phyloP scores from a whole-genome alignment of 2,888 invertebrate species.

The Trisateles emortualis region DNA sequence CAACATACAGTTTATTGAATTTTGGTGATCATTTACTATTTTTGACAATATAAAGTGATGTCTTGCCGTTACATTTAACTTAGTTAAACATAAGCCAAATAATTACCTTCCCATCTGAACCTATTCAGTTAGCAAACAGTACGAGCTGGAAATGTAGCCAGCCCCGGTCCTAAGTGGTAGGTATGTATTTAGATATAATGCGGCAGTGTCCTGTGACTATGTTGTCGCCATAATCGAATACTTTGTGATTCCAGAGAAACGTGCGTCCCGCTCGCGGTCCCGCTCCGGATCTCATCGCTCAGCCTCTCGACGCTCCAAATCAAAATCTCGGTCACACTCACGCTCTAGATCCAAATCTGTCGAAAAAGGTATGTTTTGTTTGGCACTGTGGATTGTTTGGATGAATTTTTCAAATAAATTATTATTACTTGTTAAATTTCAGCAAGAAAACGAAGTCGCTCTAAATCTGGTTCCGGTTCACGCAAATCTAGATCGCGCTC shows the following conservation, averaged over 20 bases:
- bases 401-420: neutral
- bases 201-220: too few species aligned
- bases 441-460: slow-evolving; percentile 43
- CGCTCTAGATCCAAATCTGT: slow-evolving; percentile 42
- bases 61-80: too few species aligned
- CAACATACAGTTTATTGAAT: too few species aligned
- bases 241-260: slow-evolving; percentile 35
- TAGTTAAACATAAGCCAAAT: too few species aligned
- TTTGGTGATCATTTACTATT: too few species aligned
- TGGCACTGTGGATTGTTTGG: neutral
- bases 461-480: slow-evolving; percentile 42
- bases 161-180: too few species aligned
- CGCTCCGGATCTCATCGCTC: slow-evolving; percentile 53
- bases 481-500: slow-evolving; percentile 38
- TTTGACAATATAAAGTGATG: too few species aligned
- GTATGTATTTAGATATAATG: too few species aligned
- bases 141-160: too few species aligned
- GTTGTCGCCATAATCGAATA: too few species aligned
- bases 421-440: slow-evolving; percentile 10
- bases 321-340: slow-evolving; percentile 38
- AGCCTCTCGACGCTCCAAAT: slow-evolving; percentile 44
- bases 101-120: too few species aligned
- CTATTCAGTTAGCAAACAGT: too few species aligned
- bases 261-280: slow-evolving; percentile 54
- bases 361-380: slow-evolving; percentile 19